These are phyloP conservation scores for Anhinga rufa DNA, from an alignment of 2,113 vertebrate genomes.

Conservation along the genomic window DNA sequence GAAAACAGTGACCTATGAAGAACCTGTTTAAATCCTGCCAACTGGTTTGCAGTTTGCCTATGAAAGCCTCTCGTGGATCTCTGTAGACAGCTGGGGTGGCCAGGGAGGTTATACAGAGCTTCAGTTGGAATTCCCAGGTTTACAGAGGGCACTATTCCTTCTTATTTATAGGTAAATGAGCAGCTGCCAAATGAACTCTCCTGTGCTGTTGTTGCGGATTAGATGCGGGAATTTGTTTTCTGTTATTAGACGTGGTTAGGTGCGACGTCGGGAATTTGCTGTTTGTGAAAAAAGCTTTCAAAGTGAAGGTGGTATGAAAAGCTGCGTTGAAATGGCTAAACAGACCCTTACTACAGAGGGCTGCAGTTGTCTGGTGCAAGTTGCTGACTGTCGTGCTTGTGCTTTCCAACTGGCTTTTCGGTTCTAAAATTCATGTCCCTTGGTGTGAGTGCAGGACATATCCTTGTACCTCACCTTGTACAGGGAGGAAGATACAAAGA, in stretches of 20 bases:
- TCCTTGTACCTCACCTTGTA: neutral
- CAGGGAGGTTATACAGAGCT: neutral
- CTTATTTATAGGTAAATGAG: neutral
- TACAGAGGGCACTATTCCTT: neutral
- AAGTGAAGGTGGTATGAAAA: neutral
- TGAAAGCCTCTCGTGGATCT: neutral
- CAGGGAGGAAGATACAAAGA: neutral
- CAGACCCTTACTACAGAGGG: fast-evolving
- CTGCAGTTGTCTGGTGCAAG: neutral
- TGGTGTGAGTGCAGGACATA: neutral
- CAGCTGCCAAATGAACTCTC: neutral
- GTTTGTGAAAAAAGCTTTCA: neutral
- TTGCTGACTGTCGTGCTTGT: no score
- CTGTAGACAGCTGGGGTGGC: neutral
- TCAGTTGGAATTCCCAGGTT: neutral
- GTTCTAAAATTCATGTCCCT: neutral
- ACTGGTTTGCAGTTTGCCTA: neutral
- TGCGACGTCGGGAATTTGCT: neutral
- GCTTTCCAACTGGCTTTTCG: neutral
- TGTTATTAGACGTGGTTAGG: neutral
- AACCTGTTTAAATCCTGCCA: neutral
- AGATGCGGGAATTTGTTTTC: neutral
- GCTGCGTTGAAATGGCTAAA: neutral
- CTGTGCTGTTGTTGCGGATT: neutral
- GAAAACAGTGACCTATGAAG: neutral